Conservation (phyloP, 2,113 vertebrate species). For the Apteryx mantelli region DNA sequence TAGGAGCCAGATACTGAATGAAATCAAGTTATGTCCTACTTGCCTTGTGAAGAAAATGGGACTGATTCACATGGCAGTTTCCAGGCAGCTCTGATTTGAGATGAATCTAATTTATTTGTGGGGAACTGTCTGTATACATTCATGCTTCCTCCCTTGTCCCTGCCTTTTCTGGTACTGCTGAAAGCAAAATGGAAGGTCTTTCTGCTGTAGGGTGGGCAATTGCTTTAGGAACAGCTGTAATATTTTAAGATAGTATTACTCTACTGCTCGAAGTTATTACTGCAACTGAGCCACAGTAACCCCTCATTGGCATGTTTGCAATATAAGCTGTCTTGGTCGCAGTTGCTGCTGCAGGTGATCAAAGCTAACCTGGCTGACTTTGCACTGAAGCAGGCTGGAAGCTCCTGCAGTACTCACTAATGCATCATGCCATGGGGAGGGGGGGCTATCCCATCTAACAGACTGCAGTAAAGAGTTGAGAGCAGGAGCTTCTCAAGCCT, state of each 20-base stretch:
- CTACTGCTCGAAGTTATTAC: not conserved
- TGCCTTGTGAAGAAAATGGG: not conserved
- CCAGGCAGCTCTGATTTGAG: not conserved
- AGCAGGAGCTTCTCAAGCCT: not conserved
- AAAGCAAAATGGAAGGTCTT: not conserved
- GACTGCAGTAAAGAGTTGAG: not conserved
- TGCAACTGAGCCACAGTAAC: not conserved
- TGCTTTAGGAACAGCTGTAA: not conserved
- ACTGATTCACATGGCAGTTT: not conserved
- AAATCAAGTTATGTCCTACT: not conserved
- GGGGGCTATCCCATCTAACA: not conserved
- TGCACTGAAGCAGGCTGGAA: not conserved
- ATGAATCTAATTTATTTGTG: rapidly evolving
- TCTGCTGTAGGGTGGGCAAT: not conserved
- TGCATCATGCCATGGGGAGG: not conserved
- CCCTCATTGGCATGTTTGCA: not conserved
- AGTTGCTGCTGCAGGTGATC: not conserved
- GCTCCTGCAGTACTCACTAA: not conserved
- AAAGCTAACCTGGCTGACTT: not conserved
- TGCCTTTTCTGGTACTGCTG: not conserved
- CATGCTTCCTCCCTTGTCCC: not conserved
- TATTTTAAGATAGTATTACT: not conserved
- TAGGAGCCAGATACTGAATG: not conserved
- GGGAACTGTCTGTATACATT: not conserved
- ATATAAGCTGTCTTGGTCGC: rapidly evolving